These are phyloP conservation scores for Agrochola lota DNA, from an alignment of 2,888 invertebrate species.

Conservation along the genomic window DNA sequence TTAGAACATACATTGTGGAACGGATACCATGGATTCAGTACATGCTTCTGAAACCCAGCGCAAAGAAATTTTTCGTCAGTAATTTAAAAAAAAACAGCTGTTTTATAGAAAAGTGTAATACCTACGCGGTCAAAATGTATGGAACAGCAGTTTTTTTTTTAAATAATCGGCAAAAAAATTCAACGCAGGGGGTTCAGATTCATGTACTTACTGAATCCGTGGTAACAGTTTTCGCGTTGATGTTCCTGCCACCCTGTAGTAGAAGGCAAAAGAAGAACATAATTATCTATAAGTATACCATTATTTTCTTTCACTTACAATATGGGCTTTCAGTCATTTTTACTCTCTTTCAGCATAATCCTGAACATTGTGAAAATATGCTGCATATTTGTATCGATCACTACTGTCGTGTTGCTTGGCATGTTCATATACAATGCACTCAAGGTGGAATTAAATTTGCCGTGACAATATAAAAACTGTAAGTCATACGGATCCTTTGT, in stretches of 20 bases:
- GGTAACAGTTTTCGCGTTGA: too few species aligned
- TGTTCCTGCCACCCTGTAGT: not conserved
- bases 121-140: too few species aligned
- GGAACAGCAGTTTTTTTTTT: too few species aligned
- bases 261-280: not conserved
- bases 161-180: too few species aligned
- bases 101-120: too few species aligned
- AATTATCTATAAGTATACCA: not conserved
- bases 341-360: slow-evolving; percentile 17
- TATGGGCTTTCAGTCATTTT: not conserved
- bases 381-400: not conserved
- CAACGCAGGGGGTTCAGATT: too few species aligned
- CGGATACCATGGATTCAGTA: too few species aligned
- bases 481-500: not conserved
- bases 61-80: too few species aligned
- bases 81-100: too few species aligned
- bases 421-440: slow-evolving; percentile 1
- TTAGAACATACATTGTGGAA: too few species aligned
- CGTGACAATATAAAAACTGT: slow-evolving; percentile 9
- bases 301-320: not conserved
- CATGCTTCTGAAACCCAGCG: too few species aligned
- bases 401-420: not conserved
- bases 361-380: slow-evolving; percentile 4
- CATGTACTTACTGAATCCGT: too few species aligned
- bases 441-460: accelerated